These are phyloP conservation scores for Drosophila parvula DNA, from an alignment of 1,140 invertebrate genomes.

Conservation along the genomic window DNA sequence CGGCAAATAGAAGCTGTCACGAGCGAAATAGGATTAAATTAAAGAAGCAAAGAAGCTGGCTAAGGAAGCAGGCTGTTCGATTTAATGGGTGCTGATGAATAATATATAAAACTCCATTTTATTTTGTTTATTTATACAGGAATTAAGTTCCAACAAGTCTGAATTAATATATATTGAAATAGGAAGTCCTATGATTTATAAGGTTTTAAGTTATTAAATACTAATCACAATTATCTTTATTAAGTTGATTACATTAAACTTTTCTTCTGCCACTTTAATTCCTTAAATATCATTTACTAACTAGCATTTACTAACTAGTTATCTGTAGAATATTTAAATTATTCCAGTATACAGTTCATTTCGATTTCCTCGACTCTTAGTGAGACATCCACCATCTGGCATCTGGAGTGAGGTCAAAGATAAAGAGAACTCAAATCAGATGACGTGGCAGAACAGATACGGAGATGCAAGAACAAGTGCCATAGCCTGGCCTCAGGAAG, in stretches of 20 bases:
- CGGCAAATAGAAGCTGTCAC: neutral
- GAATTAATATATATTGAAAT: neutral
- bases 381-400: conserved; percentile 18
- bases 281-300: too few relatives aligned
- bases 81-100: neutral
- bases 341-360: neutral
- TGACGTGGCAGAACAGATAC: conserved; percentile 32
- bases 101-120: neutral
- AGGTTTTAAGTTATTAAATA: too few relatives aligned
- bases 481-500: conserved; percentile 13
- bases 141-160: neutral
- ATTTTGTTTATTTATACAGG: neutral
- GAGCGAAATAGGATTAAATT: neutral
- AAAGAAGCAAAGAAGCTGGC: neutral
- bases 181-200: neutral
- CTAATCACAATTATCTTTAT: too few relatives aligned
- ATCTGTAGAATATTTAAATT: neutral
- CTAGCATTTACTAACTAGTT: too few relatives aligned
- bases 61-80: neutral
- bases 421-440: conserved; percentile 38
- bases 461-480: conserved; percentile 19
- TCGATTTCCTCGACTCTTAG: neutral
- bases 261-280: too few relatives aligned
- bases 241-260: too few relatives aligned
- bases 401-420: conserved; percentile 22